Conservation (phyloP, 2,113 vertebrate genomes). For the Oenanthe oenanthe region DNA sequence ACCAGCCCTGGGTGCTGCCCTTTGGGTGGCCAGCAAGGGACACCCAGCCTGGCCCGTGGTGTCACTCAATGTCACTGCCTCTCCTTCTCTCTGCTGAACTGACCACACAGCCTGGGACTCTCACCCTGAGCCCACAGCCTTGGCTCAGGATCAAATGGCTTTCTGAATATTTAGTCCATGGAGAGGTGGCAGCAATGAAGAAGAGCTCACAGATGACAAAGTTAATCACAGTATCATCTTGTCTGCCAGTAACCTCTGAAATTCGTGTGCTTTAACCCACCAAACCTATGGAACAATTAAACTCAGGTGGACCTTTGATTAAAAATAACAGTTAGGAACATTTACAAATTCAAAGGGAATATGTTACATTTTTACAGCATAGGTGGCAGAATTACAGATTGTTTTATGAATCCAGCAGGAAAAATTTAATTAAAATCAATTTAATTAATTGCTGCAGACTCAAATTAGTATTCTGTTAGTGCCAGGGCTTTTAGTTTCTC, state of each 20-base stretch:
- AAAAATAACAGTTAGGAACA: neutral
- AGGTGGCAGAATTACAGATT: neutral
- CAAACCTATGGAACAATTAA: neutral
- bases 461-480: neutral
- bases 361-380: neutral
- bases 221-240: neutral
- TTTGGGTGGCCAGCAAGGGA: neutral
- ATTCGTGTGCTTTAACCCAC: neutral
- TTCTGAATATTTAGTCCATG: neutral
- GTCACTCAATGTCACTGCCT: neutral
- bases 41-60: fast-evolving
- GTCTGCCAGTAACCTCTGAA: neutral
- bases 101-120: neutral
- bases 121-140: neutral
- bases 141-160: neutral
- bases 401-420: neutral
- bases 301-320: neutral
- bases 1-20: neutral
- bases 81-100: neutral
- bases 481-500: neutral
- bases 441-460: constrained; percentile 27
- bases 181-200: neutral
- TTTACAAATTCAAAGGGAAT: neutral
- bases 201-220: neutral
- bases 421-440: constrained; percentile 30